Evolutionary conservation across 2,797 vertebrate species (phyloP).

Genomic region (Poeciliopsis turneri): DNA sequence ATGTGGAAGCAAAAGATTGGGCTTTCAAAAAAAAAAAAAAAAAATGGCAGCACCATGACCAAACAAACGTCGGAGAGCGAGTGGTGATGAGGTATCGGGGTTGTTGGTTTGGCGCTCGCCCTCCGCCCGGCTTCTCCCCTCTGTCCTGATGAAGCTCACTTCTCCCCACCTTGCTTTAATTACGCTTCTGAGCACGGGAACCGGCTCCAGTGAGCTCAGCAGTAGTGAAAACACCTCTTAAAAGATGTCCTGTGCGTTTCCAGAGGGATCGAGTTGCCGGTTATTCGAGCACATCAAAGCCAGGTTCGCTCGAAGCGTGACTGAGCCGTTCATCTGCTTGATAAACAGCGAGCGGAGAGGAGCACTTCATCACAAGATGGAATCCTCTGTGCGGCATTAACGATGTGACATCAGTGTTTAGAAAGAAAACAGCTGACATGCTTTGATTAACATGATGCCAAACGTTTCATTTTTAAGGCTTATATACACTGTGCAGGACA

Average conservation of each 20-base stretch:
- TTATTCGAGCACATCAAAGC: conserved; percentile 52
- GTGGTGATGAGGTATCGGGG: conserved; percentile 70
- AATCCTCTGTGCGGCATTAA: conserved; percentile 5
- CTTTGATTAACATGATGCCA: conserved; percentile 11
- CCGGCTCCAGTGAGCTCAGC: conserved; percentile 63
- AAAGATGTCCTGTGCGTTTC: conserved; percentile 58
- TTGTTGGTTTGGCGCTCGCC: conserved; percentile 48
- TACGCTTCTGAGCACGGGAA: conserved; percentile 54
- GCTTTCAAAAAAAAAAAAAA: conserved; percentile 39
- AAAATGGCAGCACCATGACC: conserved; percentile 81
- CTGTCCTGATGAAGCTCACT: conserved; percentile 71
- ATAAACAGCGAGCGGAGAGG: conserved; percentile 14
- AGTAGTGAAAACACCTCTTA: conserved; percentile 72
- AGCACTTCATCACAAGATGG: not conserved
- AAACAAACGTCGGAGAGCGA: conserved; percentile 82
- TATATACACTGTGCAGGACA: not conserved
- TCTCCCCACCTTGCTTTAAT: conserved; percentile 75
- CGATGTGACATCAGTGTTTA: conserved; percentile 34
- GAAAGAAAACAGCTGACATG: conserved; percentile 39
- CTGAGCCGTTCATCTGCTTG: conserved; percentile 31
- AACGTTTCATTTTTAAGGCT: not conserved
- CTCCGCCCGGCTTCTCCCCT: not conserved
- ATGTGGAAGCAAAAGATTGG: conserved; percentile 85
- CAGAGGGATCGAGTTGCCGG: conserved; percentile 46
- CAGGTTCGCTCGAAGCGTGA: conserved; percentile 34